Conservation (phyloP, 2,888 invertebrate genomes). For the Patella ulyssiponensis region DNA sequence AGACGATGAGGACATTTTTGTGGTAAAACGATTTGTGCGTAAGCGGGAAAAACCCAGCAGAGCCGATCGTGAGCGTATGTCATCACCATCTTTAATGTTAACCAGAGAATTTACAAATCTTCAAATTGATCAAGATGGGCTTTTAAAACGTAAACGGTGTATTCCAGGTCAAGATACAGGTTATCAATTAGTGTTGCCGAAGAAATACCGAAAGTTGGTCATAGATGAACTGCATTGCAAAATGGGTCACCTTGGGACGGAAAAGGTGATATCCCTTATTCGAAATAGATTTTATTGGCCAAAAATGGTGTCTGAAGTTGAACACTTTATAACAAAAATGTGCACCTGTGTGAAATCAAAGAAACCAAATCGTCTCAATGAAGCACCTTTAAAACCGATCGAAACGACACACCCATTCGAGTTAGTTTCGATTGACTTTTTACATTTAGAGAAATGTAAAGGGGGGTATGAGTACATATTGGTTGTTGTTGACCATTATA, state of each 20-base stretch:
- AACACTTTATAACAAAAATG: background rate
- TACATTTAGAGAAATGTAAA: too few species aligned
- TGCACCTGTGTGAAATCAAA: background rate
- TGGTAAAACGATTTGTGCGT: background rate
- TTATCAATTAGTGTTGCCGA: conserved; percentile 16
- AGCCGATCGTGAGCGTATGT: background rate
- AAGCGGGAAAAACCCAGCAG: too few species aligned
- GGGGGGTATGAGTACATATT: too few species aligned
- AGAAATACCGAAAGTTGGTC: background rate
- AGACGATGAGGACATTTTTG: background rate
- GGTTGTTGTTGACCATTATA: too few species aligned
- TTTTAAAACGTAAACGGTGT: background rate
- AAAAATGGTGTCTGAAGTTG: background rate
- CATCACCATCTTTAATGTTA: background rate
- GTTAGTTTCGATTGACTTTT: too few species aligned
- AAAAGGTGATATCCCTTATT: background rate
- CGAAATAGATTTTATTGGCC: background rate
- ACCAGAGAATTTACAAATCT: background rate
- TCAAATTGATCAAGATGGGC: conserved; percentile 13
- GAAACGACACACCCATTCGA: conserved; percentile 11
- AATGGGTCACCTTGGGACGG: conserved; percentile 15
- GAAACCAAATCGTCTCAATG: background rate
- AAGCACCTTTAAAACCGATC: conserved; percentile 18
- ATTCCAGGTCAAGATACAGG: background rate
- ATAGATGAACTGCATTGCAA: conserved; percentile 15